Evolutionary conservation across 1,140 invertebrate species (phyloP), one percentile per base, ranked within the genome.

Genomic region (Danaus plexippus): DNA sequence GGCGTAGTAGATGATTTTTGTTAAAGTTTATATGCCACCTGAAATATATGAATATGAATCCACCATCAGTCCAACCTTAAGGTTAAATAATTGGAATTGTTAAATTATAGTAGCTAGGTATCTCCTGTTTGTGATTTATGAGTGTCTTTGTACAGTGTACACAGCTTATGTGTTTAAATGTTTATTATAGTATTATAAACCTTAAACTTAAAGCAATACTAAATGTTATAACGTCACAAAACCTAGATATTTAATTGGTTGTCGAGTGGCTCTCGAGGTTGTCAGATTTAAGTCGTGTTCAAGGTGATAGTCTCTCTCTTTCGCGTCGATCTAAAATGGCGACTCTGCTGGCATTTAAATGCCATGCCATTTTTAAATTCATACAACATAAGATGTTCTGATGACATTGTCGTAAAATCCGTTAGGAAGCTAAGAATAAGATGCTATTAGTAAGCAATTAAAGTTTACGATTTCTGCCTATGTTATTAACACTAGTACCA

Each of bases 201-300:
- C 22, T 32, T 32, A 32, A 32, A 32, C 22, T 32, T 32, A 32
- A 32, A 32, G 22, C 22, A 32, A 32, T 32, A 32, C 22, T 32
- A 32, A 32, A 32, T 32, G 22, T 32, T 32, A 32, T 32, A 32
- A 32, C 18, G 50, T 52, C 66, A 66, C 66, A 77, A 71, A 71
- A 73, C 56, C 66, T 61, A 73, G 11, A 59, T 45, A 51, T 75
- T 78, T 71, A 82, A 78, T 73, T 80, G 72, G 62, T 75, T 60
- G 72, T 63, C 77, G 73, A 78, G 75, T 77, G 79, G 81, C 80
- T 83, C 80, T 85, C 73, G 76, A 80, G 59, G 75, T 70, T 86
- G 81, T 86, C 83, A 86, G 83, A 86, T 85, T 84, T 86, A 83
- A 81, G 77, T 83, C 72, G 73, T 70, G 71, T 76, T 84, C 83